A percentile compares a stretch with the other conserved stretches of the same genome.
phyloP scores from a whole-genome alignment of 35 echinoderm and acorn worm genomes.

The Acanthaster planci region DNA sequence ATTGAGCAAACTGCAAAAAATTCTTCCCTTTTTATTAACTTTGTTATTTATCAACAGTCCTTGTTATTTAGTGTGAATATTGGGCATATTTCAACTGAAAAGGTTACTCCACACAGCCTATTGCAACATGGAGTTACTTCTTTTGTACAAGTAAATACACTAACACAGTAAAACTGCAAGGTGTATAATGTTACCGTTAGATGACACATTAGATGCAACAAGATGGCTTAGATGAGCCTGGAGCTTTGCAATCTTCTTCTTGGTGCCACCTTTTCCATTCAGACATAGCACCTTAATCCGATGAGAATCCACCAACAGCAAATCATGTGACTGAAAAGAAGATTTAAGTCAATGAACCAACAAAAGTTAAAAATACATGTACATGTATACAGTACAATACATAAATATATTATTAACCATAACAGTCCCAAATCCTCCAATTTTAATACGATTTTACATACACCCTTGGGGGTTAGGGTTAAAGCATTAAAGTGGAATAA shows the following conservation, averaged over 20 bases:
- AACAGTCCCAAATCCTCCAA: not conserved
- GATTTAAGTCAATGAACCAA: too few species aligned
- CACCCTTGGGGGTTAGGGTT: too few species aligned
- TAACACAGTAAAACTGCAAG: not conserved
- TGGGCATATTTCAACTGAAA: too few species aligned
- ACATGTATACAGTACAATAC: too few species aligned
- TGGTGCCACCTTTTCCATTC: constrained; percentile 12
- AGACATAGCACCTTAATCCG: constrained; percentile 35
- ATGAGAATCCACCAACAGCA: constrained; percentile 25
- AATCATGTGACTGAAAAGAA: not conserved
- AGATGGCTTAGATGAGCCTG: constrained; percentile 20
- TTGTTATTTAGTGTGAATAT: too few species aligned
- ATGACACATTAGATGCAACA: not conserved
- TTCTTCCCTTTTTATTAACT: too few species aligned
- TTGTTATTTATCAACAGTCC: too few species aligned
- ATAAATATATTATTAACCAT: not conserved
- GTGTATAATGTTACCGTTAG: not conserved
- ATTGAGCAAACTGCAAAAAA: too few species aligned
- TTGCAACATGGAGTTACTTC: not conserved
- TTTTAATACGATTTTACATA: too few species aligned
- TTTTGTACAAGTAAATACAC: not conserved
- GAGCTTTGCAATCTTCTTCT: constrained; percentile 31
- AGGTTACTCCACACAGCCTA: too few species aligned
- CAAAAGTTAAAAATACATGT: too few species aligned
- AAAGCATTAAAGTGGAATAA: not conserved